phyloP scores from a whole-genome alignment of 2,888 invertebrate genomes.

The Stenolophus ochropezus region DNA sequence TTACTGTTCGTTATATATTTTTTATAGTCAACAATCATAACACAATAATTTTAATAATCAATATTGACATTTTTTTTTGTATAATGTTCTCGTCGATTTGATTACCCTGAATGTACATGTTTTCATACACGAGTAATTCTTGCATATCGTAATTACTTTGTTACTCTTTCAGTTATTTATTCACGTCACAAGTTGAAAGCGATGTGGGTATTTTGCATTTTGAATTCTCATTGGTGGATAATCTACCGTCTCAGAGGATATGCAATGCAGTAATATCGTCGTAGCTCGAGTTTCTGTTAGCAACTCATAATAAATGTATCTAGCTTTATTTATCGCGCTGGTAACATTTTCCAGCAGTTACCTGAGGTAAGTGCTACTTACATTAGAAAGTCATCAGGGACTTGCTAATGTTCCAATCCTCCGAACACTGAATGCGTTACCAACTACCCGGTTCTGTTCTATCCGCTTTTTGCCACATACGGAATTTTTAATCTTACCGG shows the following conservation, averaged over 20 bases:
- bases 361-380: slow-evolving; percentile 18
- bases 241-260: neutral
- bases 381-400: slow-evolving; percentile 45
- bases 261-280: neutral
- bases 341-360: slow-evolving; percentile 21
- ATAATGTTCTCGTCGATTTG: too few species aligned
- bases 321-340: slow-evolving; percentile 14
- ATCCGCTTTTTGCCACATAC: neutral
- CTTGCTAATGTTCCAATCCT: slow-evolving; percentile 21
- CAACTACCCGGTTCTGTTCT: neutral
- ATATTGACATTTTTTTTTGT: too few species aligned
- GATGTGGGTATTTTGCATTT: neutral
- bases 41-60: too few species aligned
- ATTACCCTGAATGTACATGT: too few species aligned
- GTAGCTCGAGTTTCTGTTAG: neutral
- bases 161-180: neutral
- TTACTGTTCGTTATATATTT: too few species aligned
- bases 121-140: too few species aligned
- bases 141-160: neutral
- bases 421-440: slow-evolving; percentile 5
- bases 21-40: too few species aligned
- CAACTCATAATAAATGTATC: slow-evolving; percentile 34
- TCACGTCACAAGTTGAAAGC: neutral
- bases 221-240: neutral
- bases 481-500: neutral